Evolutionary conservation across 35 echinoderm and acorn worm genomes (phyloP), one percentile per base, ranked within the genome.

Genomic region (Heliocidaris erythrogramma): DNA sequence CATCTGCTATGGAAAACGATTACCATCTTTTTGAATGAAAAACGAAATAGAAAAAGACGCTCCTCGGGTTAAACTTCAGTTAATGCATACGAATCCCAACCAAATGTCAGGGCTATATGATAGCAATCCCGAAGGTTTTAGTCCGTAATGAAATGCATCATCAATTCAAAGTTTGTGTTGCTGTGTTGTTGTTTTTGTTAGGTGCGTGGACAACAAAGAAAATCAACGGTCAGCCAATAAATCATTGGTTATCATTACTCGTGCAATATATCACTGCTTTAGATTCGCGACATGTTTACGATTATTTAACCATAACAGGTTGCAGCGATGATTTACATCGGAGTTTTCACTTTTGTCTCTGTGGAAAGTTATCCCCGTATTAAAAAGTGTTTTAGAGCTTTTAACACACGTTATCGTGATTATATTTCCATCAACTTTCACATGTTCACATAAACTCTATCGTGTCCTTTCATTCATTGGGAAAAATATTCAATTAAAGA

Each of bases 11-110:
- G 18, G 5, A 47, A 89, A 48, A 89, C 65, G 65, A 78, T 78
- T 78, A 78, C 65, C 65, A 78, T 78, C 65, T 78, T 78, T 42
- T 78, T 89, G 87, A 48, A 48, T 48, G 87, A 42, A 89, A 88
- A 89, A 89, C 31, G 31, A 89, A 89, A 48, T 32, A 35, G 87
- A 89, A 48, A 42, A 24, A 78, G 65, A 78, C 65, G 65, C 65
- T 78, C 17, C 21, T 78, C 21, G 24, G 65, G 65, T 78, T 78
- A 78, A 78, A 78, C 65, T 78, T 78, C 65, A 78, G 18, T 78
- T 78, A 78, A 78, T 78, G 65, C 27, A 78, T 78, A 78, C 65
- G 65, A 78, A 78, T 78, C 65, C 27, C 65, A 78, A 78, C 65
- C 65, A 78, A 78, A 78, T 78, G 65, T 17, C 65, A 3, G 21